Percentiles rank a stretch among this genome's conserved stretches.
Evolutionary conservation across 2,888 invertebrate species (phyloP).

Genomic region (Gymnosoma rotundatum): DNA sequence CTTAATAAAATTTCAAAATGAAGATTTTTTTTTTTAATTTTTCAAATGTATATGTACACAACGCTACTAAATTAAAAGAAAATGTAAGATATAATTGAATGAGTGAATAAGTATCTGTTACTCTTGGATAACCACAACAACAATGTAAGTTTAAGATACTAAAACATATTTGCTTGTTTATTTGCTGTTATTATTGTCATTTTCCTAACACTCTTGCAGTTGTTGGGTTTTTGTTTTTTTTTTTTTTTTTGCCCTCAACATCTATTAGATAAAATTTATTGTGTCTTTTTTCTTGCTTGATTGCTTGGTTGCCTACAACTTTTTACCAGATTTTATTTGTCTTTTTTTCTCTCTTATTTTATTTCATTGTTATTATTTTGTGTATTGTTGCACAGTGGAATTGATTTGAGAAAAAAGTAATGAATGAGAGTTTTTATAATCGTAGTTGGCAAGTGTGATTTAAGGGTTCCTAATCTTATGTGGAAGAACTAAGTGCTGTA

Average conservation of each 20-base stretch:
- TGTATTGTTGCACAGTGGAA: constrained; percentile 19
- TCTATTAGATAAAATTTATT: constrained; percentile 61
- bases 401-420: neutral
- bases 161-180: constrained; percentile 16
- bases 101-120: constrained; percentile 60
- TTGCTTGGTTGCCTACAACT: constrained; percentile 8
- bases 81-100: constrained; percentile 23
- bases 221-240: constrained; percentile 10
- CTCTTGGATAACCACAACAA: constrained; percentile 53
- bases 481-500: too few relatives aligned
- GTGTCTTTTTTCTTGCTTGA: constrained; percentile 11
- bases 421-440: too few relatives aligned
- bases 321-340: constrained; percentile 27
- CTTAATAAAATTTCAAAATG: constrained; percentile 33
- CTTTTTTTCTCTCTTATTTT: constrained; percentile 21
- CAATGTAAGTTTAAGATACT: constrained; percentile 29
- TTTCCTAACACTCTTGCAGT: constrained; percentile 50
- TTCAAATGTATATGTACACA: constrained; percentile 22
- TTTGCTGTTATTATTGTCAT: constrained; percentile 16
- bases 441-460: too few relatives aligned
- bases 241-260: constrained; percentile 21
- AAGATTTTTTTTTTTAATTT: constrained; percentile 23
- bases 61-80: constrained; percentile 20
- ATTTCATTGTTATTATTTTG: constrained; percentile 4
- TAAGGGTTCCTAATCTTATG: too few relatives aligned